Evolutionary conservation across 2,888 invertebrate species (phyloP).

Genomic region (Athalia circularis): DNA sequence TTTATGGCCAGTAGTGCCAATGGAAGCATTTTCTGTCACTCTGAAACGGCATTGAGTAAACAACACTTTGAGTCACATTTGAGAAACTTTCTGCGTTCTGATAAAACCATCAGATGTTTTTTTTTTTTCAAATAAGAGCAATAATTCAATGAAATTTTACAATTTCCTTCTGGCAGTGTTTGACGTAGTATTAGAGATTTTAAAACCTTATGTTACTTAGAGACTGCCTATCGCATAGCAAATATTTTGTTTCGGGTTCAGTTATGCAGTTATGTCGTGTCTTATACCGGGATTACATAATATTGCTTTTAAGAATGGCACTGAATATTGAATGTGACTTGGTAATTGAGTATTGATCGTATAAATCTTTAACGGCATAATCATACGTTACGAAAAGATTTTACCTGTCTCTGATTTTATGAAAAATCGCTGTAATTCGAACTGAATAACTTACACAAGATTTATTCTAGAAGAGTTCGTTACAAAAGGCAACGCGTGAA

Average conservation of each 20-base stretch:
- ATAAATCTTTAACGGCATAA: slow-evolving; percentile 3
- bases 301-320: slow-evolving; percentile 73
- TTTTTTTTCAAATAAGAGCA: slow-evolving; percentile 39
- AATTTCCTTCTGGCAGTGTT: slow-evolving; percentile 63
- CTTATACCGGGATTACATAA: slow-evolving; percentile 50
- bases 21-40: slow-evolving; percentile 66
- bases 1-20: slow-evolving; percentile 62
- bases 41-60: slow-evolving; percentile 55
- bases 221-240: slow-evolving; percentile 38
- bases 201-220: slow-evolving; percentile 30
- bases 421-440: neutral
- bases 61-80: slow-evolving; percentile 38
- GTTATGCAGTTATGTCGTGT: slow-evolving; percentile 40
- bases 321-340: slow-evolving; percentile 63
- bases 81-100: slow-evolving; percentile 25
- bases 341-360: slow-evolving; percentile 14
- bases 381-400: neutral
- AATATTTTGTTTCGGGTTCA: slow-evolving; percentile 47
- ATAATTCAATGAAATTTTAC: slow-evolving; percentile 46
- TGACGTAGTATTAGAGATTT: slow-evolving; percentile 43
- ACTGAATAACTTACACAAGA: slow-evolving; percentile 29
- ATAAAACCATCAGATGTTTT: slow-evolving; percentile 48
- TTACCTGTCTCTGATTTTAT: neutral
- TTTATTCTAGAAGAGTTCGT: slow-evolving; percentile 55
- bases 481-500: slow-evolving; percentile 72